A percentile compares a stretch with the other conserved stretches of the same genome.
Conservation (phyloP, 1,140 invertebrate species). For the Bombus polaris region DNA sequence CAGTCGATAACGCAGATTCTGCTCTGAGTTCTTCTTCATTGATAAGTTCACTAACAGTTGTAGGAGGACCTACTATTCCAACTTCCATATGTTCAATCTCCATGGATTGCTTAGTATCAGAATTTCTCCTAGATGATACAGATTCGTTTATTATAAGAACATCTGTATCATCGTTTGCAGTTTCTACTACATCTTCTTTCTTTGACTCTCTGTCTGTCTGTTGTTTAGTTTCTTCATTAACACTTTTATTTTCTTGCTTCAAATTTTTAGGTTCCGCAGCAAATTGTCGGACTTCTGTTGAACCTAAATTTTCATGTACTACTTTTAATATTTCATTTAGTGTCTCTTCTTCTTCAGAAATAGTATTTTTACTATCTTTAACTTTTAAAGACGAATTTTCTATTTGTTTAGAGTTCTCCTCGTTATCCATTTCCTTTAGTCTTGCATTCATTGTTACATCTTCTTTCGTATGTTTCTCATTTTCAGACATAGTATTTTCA, state of each 20-base stretch:
- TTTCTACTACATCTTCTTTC: neutral
- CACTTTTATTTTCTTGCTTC: neutral
- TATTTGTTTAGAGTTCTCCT: slow-evolving; percentile 8
- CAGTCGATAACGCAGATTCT: slow-evolving; percentile 73
- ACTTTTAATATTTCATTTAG: slow-evolving; percentile 56
- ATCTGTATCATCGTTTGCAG: neutral
- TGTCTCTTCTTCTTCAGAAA: slow-evolving; percentile 3
- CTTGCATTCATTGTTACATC: neutral
- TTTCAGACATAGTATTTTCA: neutral
- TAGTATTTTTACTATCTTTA: neutral
- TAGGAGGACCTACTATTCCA: slow-evolving; percentile 73
- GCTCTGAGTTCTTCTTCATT: slow-evolving; percentile 70
- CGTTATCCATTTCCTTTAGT: neutral
- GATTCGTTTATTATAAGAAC: slow-evolving; percentile 11
- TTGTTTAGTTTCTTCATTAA: neutral
- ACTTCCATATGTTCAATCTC: slow-evolving; percentile 50
- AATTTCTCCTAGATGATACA: neutral
- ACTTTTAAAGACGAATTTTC: neutral
- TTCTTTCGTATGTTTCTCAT: slow-evolving; percentile 1
- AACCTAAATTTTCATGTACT: slow-evolving; percentile 52
- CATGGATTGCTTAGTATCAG: slow-evolving; percentile 9
- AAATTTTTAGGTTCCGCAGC: neutral
- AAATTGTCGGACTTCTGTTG: neutral
- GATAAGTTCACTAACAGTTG: slow-evolving; percentile 68
- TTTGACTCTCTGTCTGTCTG: slow-evolving; percentile 4